Evolutionary conservation across 1,140 invertebrate species (phyloP), one percentile per base, ranked within the genome.

Genomic region (Macrocentrus cingulum): DNA sequence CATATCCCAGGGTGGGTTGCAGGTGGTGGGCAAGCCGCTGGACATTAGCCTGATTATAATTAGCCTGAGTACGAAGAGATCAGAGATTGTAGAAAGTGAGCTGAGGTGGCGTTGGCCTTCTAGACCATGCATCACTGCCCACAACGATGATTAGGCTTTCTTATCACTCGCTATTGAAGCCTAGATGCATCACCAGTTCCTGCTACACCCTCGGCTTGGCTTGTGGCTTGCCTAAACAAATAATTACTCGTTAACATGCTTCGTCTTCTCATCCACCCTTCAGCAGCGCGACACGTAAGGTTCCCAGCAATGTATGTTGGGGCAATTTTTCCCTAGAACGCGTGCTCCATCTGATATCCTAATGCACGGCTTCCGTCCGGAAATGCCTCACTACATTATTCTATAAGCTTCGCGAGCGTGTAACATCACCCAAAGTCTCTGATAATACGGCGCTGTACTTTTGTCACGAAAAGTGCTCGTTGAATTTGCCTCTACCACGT

Each of bases 41-140:
- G 71, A 72, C 78, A 80, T 80, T 80, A 79, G 76, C 65, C 69
- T 80, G 78, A 80, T 80, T 80, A 80, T 79, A 80, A 80, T 80
- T 80, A 80, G 76, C 60, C 74, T 79, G 74, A 79, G 78, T 80
- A 79, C 66, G 60, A 66, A 64, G 66, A 72, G 75, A 77, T 78
- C 66, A 69, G 54, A 76, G 75, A 77, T 29, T 78, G 77, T 64
- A 76, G 42, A 53, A 72, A 66, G 68, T 36, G 63, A 60, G 57
- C 51, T 60, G 59, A 74, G 16, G 49, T 70, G 67, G 66, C 3
- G 36, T 11, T 4, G 15, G 2, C 8, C 50, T 49, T 37, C 58
- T 56, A 46, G 34, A 56, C 61, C 45, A 16, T 58, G 41, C 42
- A 52, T 42, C 19, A 32, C 29, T 49, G 41, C 62, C 49, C 59